Base-by-base conservation (phyloP, 2,797 vertebrate species). In the Naso thynnoides region DNA sequence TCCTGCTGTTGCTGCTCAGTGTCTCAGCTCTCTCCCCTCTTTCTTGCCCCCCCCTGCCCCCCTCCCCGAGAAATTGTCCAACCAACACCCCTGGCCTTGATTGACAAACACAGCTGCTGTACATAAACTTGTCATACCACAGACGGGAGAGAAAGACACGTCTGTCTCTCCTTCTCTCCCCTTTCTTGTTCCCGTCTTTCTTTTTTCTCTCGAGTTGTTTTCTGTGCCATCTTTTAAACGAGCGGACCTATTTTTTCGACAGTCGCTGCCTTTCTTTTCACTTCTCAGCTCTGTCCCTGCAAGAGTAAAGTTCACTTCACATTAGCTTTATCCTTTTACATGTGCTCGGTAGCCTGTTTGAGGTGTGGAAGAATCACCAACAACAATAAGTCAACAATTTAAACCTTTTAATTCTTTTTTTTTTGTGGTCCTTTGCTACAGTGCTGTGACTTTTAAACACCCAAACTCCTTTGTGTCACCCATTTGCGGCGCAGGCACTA, bases 41-140 rank as follows among this genome's bases (percentile, higher is more conserved):
- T 70, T 80, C 48, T 82, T 68, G 72, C 70, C 45, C 64, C 68
- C 73, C 63, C 64, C 39, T 65, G 73, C 72, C 71, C 83, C 84
- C 73, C 78, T 80, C 71, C 71, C 83, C 54, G 76, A 86, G 78
- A 88, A 90, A 81, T 65, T 80, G 75, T 84, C 89, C 89, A 87
- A 88, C 90, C 90, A 93, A 92, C 89, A 92, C 88, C 92, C 77
- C 86, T 79, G 74, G 88, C 83, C 85, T 91, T 94, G 94, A 95
- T 91, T 95, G 94, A 94, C 93, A 93, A 91, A 91, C 89, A 92
- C 94, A 95, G 95, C 94, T 95, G 95, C 92, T 86, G 89, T 89
- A 92, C 91, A 90, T 93, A 92, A 93, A 94, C 92, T 89, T 93
- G 91, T 93, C 86, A 89, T 86, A 86, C 88, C 90, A 85, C 82